Evolutionary conservation across 2,888 invertebrate genomes (phyloP), one percentile per base, ranked within the genome.

Genomic region (Hydroisotoma schaefferi): DNA sequence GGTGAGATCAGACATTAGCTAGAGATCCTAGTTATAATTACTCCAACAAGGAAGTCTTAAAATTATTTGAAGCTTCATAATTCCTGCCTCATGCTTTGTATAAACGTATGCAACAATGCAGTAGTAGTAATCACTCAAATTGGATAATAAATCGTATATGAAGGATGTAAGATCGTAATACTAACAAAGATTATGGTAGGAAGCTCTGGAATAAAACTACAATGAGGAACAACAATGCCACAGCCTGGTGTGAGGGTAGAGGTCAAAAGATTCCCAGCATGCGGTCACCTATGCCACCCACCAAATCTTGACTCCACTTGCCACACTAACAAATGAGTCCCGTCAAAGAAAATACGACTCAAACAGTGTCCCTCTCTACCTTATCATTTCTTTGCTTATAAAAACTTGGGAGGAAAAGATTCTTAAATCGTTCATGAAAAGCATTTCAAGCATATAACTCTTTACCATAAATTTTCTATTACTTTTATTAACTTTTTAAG

Each of bases 321-420:
- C 52, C 51, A 65, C 61, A 64, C 63, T 71, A 71, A 71, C 69
- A 71, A 71, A 71, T 71, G 71, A 69, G 66, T 55, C 67, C 63
- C 65, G 71, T 71, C 69, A 67, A 57, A 67, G 60, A 63, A 64
- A 66, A 67, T 66, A 63, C 68, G 57, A 65, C 62, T 67, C 65
- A 63, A 61, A 67, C 60, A 6, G 33, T 52, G 25, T 37, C 52
- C 22, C 46, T 23, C 46, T 12, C 25, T 46, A 46, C 15, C 15
- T 8, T 33, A 8, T 33, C 8, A 15, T 15, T 10, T 15, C 15
- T 15, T 33, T 33, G 33, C 15, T 33, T 33, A 15, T 33, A 10
- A 33, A 33, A 10, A 15, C 15, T 33, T n/a, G n/a, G n/a, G n/a
- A n/a, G n/a, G n/a, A n/a, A n/a, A n/a, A n/a, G n/a, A n/a, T n/a